These are phyloP conservation scores for Psylliodes chrysocephalus DNA, from an alignment of 2,888 invertebrate genomes.

Conservation along the genomic window DNA sequence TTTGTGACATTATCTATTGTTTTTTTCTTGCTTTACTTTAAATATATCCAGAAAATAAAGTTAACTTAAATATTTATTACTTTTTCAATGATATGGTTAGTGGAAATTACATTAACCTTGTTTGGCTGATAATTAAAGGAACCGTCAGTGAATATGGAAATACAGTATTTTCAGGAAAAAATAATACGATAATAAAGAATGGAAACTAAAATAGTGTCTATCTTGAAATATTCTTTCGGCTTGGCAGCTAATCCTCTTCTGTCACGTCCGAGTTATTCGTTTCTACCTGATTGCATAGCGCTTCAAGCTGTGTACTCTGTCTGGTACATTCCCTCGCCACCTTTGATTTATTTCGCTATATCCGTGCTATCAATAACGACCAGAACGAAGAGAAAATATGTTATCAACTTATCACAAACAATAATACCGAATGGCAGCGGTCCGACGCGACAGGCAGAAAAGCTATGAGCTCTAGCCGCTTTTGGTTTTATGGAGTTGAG, in stretches of 20 bases:
- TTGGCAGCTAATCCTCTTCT: neutral
- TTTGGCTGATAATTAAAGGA: no score
- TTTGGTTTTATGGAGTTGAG: neutral
- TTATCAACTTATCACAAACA: slow-evolving; percentile 46
- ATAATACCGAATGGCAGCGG: slow-evolving; percentile 6
- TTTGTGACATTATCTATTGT: no score
- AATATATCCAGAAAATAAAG: no score
- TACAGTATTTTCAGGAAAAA: no score
- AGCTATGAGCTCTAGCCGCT: neutral
- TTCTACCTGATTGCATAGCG: neutral
- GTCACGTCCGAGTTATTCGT: neutral
- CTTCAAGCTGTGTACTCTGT: neutral
- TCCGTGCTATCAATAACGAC: slow-evolving; percentile 40
- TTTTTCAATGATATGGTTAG: no score
- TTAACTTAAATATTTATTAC: no score
- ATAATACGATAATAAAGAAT: no score
- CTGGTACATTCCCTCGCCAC: neutral
- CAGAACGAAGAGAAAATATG: slow-evolving; percentile 44
- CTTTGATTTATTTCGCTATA: slow-evolving; percentile 42
- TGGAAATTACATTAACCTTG: no score
- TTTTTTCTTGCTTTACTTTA: no score
- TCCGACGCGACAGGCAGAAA: neutral
- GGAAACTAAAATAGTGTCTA: no score
- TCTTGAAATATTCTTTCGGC: no score
- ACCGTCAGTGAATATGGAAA: no score